Base-by-base conservation (phyloP, 2,113 vertebrate species). In the Nanorana parkeri region DNA sequence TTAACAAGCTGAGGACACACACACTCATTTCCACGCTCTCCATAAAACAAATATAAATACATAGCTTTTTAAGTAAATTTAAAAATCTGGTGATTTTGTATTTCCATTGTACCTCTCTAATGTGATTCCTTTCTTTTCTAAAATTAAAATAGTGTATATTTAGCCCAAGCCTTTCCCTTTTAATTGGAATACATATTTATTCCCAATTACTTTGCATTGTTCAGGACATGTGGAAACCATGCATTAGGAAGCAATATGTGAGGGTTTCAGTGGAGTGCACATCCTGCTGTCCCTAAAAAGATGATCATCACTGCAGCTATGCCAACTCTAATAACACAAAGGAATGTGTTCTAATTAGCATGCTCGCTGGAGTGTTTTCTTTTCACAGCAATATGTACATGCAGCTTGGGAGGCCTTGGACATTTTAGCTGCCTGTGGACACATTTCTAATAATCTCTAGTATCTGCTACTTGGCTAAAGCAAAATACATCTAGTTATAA, bases 401-500 rank as follows among this genome's bases (percentile, higher is more conserved):
- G 54, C 63, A 28, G 28, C 61, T 55, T 67, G 63, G 41, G 23
- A 13, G 66, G 76, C 41, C 26, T 54, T 55, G 23, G 61, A 16
- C 52, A 29, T 21, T 67, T 67, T 17, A 78, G 47, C 47, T 36
- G 52, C n/a, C 65, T 58, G 58, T 68, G 19, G 54, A 67, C 20
- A 58, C 16, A 54, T 58, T 79, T 55, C 65, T 26, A 41, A 32
- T 20, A 68, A 86, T 88, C 87, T 90, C 91, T 90, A 91, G 88
- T 88, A 91, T 84, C 86, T 91, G 36, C 85, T 91, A 86, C 92
- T 87, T 88, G 75, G 91, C 90, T 90, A 92, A 92, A 93, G 91
- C 91, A 87, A 92, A 91, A 91, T 88, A 81, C 89, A 93, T 85
- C 86, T 92, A 90, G 85, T 92, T 89, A 90, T 7, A n/a, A 92